Evolutionary conservation across 2,888 invertebrate genomes (phyloP).

Genomic region (Trachelus troglodyta): DNA sequence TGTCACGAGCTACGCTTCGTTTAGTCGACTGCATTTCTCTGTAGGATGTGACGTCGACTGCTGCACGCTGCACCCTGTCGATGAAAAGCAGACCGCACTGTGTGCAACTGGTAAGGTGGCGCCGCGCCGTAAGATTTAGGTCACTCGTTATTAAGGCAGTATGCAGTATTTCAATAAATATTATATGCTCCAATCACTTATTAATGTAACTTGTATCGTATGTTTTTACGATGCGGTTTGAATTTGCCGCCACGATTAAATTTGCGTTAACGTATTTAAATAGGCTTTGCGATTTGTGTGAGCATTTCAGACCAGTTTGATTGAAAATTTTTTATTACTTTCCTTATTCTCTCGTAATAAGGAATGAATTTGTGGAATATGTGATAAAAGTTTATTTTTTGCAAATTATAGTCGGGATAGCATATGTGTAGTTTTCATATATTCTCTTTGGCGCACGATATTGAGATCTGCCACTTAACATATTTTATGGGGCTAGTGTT

Average conservation of each 20-base stretch:
- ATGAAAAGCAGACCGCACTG: not conserved
- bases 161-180: not conserved
- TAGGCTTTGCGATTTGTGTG: not conserved
- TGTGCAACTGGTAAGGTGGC: not conserved
- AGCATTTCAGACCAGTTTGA: not conserved
- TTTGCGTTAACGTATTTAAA: not conserved
- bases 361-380: not conserved
- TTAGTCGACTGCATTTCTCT: not conserved
- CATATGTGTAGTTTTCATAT: not conserved
- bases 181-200: not conserved
- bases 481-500: not conserved
- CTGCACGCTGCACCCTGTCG: not conserved
- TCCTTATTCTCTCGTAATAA: not conserved
- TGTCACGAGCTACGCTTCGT: constrained; percentile 42
- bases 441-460: not conserved
- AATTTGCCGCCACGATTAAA: not conserved
- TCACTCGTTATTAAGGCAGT: not conserved
- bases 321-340: not conserved
- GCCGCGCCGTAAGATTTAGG: not conserved
- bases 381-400: not conserved
- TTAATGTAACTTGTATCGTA: not conserved
- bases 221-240: not conserved
- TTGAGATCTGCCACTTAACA: not conserved
- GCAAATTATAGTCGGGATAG: not conserved
- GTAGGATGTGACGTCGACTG: not conserved